Base-by-base conservation (phyloP, 2,888 invertebrate genomes). In the Platycheirus albimanus region DNA sequence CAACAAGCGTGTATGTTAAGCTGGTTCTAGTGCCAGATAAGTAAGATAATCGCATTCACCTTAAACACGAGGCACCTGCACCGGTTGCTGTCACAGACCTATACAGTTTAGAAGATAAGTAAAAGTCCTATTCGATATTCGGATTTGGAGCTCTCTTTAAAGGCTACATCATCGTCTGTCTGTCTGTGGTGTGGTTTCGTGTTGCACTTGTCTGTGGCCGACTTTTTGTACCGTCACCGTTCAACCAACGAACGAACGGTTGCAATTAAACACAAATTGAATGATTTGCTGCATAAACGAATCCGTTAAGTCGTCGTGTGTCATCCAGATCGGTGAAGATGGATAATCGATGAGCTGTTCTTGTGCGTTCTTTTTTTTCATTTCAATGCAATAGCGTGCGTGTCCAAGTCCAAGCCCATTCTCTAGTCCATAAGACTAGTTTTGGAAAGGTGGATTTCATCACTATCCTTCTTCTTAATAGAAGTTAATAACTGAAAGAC, bases 211-310 rank as follows among this genome's bases (percentile, higher is more conserved):
- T 11, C 17, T 45, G 19, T 45, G 43, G 30, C 15, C 20, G 51
- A 58, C 8, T 38, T 52, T 54, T 41, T 49, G 19, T 17, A 33
- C n/a, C n/a, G n/a, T n/a, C n/a, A n/a, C n/a, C 38, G 19, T 24
- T 38, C 45, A 66, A n/a, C n/a, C n/a, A n/a, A n/a, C n/a, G n/a
- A n/a, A n/a, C n/a, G n/a, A n/a, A 66, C 77, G 71, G 80, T 83
- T 83, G 83, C 83, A 78, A 83, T 83, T 83, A 83, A 83, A 83
- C 77, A 69, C 78, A 83, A 83, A 83, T 83, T 83, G 83, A 83
- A 83, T 83, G 83, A 83, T 83, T 83, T 83, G 83, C 83, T 83
- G 83, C 56, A 69, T 74, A 78, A 74, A 69, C 66, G 78, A 67
- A 74, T 74, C 83, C 83, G 83, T 78, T 81, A 81, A 81, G 69